These are phyloP conservation scores for Nyctibius grandis DNA, from an alignment of 2,797 vertebrate species.

Conservation along the genomic window DNA sequence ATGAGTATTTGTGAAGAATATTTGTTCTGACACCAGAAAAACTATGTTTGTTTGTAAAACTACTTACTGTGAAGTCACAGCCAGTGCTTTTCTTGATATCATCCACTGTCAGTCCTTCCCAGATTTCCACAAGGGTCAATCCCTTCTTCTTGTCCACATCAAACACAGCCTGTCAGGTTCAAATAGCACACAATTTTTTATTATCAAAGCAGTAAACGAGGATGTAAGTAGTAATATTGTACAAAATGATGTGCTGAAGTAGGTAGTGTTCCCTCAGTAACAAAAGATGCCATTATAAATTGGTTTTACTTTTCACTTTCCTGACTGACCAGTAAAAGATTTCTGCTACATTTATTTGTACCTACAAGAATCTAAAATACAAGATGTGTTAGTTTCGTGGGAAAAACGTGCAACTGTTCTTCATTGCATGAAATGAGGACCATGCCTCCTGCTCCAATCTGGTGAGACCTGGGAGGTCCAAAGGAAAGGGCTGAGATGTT, in stretches of 20 bases:
- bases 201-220: background rate
- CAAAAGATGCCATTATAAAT: background rate
- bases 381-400: background rate
- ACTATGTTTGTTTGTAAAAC: background rate
- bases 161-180: conserved; percentile 86
- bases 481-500: background rate
- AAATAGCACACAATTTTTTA: background rate
- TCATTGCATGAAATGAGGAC: background rate
- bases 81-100: conserved; percentile 93
- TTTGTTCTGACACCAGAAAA: background rate
- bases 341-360: background rate
- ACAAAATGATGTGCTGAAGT: background rate
- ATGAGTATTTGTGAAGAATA: background rate
- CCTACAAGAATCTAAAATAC: background rate
- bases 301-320: background rate
- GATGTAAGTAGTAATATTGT: background rate
- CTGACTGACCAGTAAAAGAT: background rate
- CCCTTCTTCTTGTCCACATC: conserved; percentile 91
- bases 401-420: background rate
- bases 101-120: conserved; percentile 88
- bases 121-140: conserved; percentile 91
- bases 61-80: conserved; percentile 86
- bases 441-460: background rate
- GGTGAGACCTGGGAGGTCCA: background rate
- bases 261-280: background rate